Evolutionary conservation across 1,140 invertebrate species (phyloP).

Genomic region (Zaprionus kolodkinae): DNA sequence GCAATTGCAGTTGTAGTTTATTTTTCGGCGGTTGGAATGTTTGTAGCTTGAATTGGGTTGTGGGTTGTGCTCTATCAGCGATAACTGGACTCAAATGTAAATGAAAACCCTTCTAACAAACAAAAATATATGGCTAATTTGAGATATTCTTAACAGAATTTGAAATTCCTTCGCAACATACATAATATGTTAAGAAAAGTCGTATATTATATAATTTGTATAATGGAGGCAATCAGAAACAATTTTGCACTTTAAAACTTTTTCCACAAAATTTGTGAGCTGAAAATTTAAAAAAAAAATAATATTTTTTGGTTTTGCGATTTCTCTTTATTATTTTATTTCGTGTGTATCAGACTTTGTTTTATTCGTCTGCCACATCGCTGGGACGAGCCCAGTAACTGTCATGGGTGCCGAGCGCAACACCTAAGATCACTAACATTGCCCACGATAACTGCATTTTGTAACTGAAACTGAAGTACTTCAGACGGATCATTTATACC

Average conservation of each 20-base stretch:
- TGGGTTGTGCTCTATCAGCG: slow-evolving; percentile 16
- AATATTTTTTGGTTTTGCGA: too few species aligned
- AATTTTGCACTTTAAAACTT: too few species aligned
- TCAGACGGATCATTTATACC: neutral
- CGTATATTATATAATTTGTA: too few species aligned
- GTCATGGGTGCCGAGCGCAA: neutral
- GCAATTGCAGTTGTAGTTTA: slow-evolving; percentile 13
- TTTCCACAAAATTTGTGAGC: too few species aligned
- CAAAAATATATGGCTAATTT: neutral
- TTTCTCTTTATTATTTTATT: too few species aligned
- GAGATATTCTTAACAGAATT: neutral
- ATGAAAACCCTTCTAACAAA: neutral
- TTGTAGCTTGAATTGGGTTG: neutral
- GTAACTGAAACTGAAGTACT: neutral
- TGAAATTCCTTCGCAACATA: neutral
- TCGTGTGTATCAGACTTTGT: too few species aligned
- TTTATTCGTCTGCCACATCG: neutral
- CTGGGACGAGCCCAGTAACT: too few species aligned
- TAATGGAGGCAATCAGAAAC: too few species aligned
- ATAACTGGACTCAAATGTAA: slow-evolving; percentile 8
- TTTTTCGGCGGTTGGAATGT: neutral
- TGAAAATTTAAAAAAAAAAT: too few species aligned
- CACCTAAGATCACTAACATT: neutral
- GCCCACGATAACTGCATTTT: neutral
- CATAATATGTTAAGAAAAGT: too few species aligned